Conservation (phyloP, 2,888 invertebrate genomes). For the Odiellus spinosus region DNA sequence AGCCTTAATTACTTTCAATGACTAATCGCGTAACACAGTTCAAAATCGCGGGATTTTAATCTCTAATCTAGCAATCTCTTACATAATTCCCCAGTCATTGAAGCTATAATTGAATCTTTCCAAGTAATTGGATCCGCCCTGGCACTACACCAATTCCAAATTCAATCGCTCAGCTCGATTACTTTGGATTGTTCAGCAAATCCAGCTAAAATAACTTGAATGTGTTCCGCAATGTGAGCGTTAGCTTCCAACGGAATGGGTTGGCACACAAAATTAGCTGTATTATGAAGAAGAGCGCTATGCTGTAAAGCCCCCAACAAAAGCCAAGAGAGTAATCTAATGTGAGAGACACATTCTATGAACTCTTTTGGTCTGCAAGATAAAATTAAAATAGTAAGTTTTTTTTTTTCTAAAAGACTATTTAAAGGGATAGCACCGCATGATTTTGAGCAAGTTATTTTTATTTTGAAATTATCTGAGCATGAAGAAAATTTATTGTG, state of each 20-base stretch:
- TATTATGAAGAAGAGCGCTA: slow-evolving; percentile 45
- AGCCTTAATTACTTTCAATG: too few relatives aligned
- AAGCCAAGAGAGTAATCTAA: slow-evolving; percentile 87
- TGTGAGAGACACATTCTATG: slow-evolving; percentile 84
- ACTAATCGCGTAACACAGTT: too few relatives aligned
- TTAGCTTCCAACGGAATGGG: slow-evolving; percentile 93
- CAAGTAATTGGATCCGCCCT: slow-evolving; percentile 3
- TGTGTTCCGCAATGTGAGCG: slow-evolving; percentile 90
- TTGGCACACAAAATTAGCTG: slow-evolving; percentile 31
- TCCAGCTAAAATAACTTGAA: slow-evolving; percentile 88
- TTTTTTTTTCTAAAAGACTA: too few relatives aligned
- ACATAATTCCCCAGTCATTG: background rate
- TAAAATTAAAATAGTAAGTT: too few relatives aligned
- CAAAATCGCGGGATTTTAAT: too few relatives aligned
- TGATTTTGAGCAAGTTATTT: too few relatives aligned
- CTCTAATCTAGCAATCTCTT: slow-evolving; percentile 2
- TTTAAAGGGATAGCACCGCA: too few relatives aligned
- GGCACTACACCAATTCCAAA: too few relatives aligned
- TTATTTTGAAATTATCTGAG: too few relatives aligned
- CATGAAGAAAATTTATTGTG: too few relatives aligned
- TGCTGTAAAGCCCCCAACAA: slow-evolving; percentile 86
- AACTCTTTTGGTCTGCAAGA: slow-evolving; percentile 69
- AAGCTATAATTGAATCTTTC: background rate
- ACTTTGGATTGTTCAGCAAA: slow-evolving; percentile 87
- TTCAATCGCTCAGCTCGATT: too few relatives aligned